Evolutionary conservation across 2,113 vertebrate genomes (phyloP), one percentile per base, ranked within the genome.

Genomic region (Percopsis transmontana): DNA sequence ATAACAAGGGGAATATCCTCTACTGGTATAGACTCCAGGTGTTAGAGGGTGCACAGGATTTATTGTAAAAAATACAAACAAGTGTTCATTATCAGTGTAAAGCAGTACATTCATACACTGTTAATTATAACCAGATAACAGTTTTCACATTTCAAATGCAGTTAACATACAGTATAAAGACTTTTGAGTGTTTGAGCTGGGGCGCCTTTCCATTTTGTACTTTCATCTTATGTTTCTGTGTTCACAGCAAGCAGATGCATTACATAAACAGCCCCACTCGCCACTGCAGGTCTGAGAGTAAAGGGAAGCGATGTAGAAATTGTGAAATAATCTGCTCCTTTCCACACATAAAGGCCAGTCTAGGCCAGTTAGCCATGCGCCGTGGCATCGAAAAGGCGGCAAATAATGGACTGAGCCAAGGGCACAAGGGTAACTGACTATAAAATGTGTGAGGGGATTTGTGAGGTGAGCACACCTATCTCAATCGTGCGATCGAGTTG

Each of bases 261-360:
- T 54, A 77, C 80, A 57, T 79, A 69, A 70, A 71, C 77, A 79
- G 65, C 62, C 72, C 76, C 83, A 85, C 84, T 83, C 90, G 85
- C 77, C 78, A 64, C 61, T 44, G 24, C 7, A 8, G 2, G 24
- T 56, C 45, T 39, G 41, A 58, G 39, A 58, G n/a, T 16, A 33
- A 63, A 39, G 66, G 72, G 44, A 68, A 39, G 44, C 53, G 19
- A 50, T 16, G 21, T 19, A 19, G 50, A 59, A 61, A 48, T 66
- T 45, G 42, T 39, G 70, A 70, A 42, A 77, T 70, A 74, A 82
- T 81, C 75, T 39, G 40, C 39, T 68, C 56, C 62, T 70, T 53
- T 58, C 23, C 15, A 10, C 11, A n/a, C 50, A 62, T 52, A 58
- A 64, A 67, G 59, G 65, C 59, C 51, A 38, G 57, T 65, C 23